Conservation (phyloP, 2,113 vertebrate genomes). For the Corythaeola cristata region DNA sequence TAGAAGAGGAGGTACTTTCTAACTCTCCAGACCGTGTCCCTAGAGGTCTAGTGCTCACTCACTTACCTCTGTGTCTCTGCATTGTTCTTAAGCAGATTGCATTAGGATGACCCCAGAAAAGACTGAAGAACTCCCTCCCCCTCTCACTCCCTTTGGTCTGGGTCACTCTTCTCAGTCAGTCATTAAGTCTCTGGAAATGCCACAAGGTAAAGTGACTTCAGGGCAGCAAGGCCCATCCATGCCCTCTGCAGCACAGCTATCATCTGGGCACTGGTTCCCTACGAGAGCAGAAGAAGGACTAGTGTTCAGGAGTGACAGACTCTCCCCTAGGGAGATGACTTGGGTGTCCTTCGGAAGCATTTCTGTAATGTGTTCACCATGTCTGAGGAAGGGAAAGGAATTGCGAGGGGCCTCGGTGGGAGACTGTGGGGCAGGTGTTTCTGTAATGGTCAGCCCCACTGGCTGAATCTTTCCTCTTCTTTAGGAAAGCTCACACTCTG, state of each 20-base stretch:
- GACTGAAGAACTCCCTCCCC: neutral
- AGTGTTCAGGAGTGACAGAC: neutral
- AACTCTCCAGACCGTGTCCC: neutral
- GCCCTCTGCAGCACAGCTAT: neutral
- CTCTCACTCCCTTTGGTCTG: neutral
- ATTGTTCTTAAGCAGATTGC: neutral
- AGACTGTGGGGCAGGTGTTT: neutral
- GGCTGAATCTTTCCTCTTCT: constrained; percentile 16
- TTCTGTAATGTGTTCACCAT: constrained; percentile 22
- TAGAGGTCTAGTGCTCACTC: neutral
- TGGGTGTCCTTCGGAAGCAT: constrained; percentile 18
- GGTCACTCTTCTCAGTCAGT: neutral
- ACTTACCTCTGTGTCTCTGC: neutral
- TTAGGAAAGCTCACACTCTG: neutral
- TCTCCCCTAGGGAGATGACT: neutral
- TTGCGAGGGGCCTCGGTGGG: neutral
- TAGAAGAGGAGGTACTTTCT: neutral
- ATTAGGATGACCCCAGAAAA: neutral
- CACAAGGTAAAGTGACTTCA: constrained; percentile 21
- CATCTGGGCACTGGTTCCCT: neutral
- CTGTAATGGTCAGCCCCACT: neutral
- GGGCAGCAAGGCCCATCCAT: neutral
- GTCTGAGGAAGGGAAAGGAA: constrained; percentile 32
- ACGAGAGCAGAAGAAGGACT: neutral
- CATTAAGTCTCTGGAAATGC: neutral